Percentiles rank a stretch among this genome's conserved stretches.
phyloP scores from a whole-genome alignment of 2,888 invertebrate species.

The Lysandra bellargus region DNA sequence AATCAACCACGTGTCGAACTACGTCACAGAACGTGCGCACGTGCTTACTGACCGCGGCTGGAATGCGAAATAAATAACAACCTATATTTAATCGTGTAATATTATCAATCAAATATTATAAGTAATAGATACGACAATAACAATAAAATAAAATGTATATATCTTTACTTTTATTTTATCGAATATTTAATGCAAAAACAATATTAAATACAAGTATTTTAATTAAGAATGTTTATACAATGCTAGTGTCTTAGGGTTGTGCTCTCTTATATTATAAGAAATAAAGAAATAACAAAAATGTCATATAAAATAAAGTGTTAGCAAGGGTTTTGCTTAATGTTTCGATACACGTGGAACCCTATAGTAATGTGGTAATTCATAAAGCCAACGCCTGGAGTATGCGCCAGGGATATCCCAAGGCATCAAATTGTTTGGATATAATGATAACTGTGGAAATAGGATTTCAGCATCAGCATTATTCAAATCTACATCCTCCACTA shows the following conservation, averaged over 20 bases:
- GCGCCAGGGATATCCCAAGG: not conserved
- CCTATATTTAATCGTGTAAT: not conserved
- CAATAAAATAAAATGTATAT: not conserved
- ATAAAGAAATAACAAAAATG: not conserved
- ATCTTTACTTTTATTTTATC: not conserved
- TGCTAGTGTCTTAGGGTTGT: not conserved
- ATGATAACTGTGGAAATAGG: not conserved
- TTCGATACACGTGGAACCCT: not conserved
- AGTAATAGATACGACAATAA: not conserved
- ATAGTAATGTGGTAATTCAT: slow-evolving; percentile 1
- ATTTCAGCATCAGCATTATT: not conserved
- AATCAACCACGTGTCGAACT: not conserved
- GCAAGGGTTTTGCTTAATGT: not conserved
- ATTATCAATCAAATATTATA: not conserved
- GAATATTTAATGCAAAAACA: not conserved
- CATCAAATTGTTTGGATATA: not conserved
- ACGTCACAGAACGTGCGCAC: not conserved
- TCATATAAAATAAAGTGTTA: not conserved
- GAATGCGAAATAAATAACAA: not conserved
- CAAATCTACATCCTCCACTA: not conserved
- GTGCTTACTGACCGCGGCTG: not conserved
- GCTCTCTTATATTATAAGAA: not conserved
- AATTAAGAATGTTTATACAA: not conserved
- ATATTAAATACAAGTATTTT: not conserved
- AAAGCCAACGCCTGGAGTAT: not conserved